These are phyloP conservation scores for Callorhinus ursinus DNA, from an alignment of 2,113 vertebrate genomes.

Conservation along the genomic window DNA sequence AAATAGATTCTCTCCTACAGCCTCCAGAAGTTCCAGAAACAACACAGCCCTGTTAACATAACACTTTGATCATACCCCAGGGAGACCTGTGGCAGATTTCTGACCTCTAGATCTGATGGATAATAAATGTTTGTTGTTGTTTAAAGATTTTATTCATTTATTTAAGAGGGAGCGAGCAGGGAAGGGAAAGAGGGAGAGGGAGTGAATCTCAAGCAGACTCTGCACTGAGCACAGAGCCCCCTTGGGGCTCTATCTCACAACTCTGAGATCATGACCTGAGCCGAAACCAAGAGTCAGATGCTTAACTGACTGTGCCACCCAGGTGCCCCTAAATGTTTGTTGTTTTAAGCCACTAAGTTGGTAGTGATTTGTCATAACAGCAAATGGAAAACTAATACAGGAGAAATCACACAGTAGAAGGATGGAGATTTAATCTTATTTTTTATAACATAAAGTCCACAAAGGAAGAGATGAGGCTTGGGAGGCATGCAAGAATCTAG, in stretches of 20 bases:
- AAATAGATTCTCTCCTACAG: not conserved
- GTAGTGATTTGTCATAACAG: not conserved
- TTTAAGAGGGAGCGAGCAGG: not conserved
- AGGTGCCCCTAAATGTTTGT: not conserved
- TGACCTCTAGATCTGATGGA: not conserved
- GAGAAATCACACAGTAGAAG: not conserved
- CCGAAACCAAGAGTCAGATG: not conserved
- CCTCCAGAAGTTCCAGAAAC: not conserved
- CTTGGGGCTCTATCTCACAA: not conserved
- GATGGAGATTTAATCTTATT: not conserved
- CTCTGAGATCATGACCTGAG: not conserved
- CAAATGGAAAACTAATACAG: constrained; percentile 15
- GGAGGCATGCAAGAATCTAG: not conserved
- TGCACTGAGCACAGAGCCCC: not conserved
- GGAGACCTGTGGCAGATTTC: not conserved
- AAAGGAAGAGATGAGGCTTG: not conserved
- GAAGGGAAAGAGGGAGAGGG: not conserved
- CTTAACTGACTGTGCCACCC: not conserved
- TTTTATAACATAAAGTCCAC: not conserved
- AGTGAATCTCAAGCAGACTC: not conserved
- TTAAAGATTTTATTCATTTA: not conserved
- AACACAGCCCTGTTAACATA: not conserved
- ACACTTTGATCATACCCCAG: not conserved
- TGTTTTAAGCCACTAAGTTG: not conserved
- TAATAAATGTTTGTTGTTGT: not conserved